These are phyloP conservation scores for Theodoxus fluviatilis DNA, from an alignment of 2,888 invertebrate genomes.

Conservation along the genomic window DNA sequence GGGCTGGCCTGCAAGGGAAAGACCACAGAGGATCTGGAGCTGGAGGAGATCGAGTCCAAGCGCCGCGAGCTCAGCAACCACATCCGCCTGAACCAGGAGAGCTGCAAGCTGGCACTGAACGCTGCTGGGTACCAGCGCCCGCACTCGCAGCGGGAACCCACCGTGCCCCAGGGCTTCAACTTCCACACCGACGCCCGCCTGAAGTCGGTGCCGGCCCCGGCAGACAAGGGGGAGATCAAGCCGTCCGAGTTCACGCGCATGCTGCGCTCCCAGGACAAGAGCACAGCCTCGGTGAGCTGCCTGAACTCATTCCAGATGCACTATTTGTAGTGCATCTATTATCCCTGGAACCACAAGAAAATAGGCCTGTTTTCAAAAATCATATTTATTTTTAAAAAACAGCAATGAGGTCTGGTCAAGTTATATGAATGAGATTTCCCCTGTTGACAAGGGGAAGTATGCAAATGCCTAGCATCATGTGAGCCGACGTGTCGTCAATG, in stretches of 20 bases:
- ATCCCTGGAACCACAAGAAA: no score
- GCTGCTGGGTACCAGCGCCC: slow-evolving; percentile 29
- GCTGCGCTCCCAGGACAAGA: slow-evolving; percentile 37
- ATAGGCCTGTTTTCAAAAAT: no score
- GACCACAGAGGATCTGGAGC: slow-evolving; percentile 54
- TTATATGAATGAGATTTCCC: no score
- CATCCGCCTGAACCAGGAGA: slow-evolving; percentile 48
- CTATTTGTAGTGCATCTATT: no score
- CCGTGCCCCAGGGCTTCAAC: slow-evolving; percentile 49
- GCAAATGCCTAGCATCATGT: no score
- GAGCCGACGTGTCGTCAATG: no score
- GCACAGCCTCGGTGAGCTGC: no score
- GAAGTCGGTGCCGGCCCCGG: slow-evolving; percentile 40
- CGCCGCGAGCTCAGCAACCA: slow-evolving; percentile 47
- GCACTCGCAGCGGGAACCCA: slow-evolving; percentile 38
- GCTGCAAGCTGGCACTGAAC: slow-evolving; percentile 42
- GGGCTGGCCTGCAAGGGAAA: slow-evolving; percentile 36
- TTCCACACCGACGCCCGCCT: slow-evolving; percentile 57
- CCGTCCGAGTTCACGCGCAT: slow-evolving; percentile 43
- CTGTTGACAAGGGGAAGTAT: no score
- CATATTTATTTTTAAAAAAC: no score
- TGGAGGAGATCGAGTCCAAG: slow-evolving; percentile 52
- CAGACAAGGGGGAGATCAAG: slow-evolving; percentile 28
- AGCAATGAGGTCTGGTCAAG: no score
- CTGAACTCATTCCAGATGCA: no score